Conservation (phyloP, 64 coral and sea anemone species). For the Montipora capricornis region DNA sequence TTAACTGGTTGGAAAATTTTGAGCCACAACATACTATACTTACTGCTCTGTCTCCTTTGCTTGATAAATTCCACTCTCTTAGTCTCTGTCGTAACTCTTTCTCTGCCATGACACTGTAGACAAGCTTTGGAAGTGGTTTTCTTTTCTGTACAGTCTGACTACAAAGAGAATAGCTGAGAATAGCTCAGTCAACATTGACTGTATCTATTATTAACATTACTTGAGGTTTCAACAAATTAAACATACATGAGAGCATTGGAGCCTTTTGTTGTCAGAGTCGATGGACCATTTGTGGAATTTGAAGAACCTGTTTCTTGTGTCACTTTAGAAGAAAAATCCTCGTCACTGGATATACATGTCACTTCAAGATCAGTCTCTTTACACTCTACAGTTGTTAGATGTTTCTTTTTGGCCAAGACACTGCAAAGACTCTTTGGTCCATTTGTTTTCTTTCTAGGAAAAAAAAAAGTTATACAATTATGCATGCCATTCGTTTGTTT, state of each 20-base stretch:
- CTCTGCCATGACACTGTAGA: constrained; percentile 84
- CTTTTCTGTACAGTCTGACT: constrained; percentile 64
- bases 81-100: constrained; percentile 88
- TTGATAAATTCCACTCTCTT: constrained; percentile 85
- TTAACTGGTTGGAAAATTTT: too few species aligned
- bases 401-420: constrained; percentile 12
- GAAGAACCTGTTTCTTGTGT: constrained; percentile 17
- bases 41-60: constrained; percentile 81
- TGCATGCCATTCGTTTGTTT: neutral
- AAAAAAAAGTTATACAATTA: neutral
- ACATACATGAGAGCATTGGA: constrained; percentile 56
- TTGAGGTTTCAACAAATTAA: neutral
- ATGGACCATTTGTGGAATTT: neutral
- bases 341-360: constrained; percentile 6
- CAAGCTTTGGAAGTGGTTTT: constrained; percentile 86
- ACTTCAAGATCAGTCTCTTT: neutral
- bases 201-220: neutral
- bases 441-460: constrained; percentile 1
- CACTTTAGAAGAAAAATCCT: neutral
- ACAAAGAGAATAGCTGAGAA: neutral
- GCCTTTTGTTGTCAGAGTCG: constrained; percentile 27
- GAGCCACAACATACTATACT: neutral
- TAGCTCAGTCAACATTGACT: neutral
- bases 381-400: neutral
- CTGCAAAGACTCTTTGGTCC: constrained; percentile 16